A percentile compares a stretch with the other conserved stretches of the same genome.
Conservation (phyloP, 1,140 invertebrate species). For the Drosophila ogumai region DNA sequence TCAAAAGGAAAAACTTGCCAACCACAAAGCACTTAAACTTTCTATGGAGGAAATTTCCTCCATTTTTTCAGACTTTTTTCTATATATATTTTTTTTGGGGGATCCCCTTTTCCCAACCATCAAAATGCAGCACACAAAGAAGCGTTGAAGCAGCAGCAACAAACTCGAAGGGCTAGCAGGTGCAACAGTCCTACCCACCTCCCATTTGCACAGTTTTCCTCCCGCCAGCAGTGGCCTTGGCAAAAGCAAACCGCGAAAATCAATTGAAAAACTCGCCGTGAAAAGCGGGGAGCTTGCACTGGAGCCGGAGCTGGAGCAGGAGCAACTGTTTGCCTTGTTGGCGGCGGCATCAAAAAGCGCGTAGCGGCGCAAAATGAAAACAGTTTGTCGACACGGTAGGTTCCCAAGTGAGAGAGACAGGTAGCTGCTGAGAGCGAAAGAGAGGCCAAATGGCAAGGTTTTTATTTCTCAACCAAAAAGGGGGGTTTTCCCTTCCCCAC, state of each 20-base stretch:
- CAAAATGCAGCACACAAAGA: constrained; percentile 65
- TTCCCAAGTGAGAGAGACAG: constrained; percentile 20
- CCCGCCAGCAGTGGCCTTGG: constrained; percentile 60
- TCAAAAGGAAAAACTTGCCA: constrained; percentile 50
- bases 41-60: constrained; percentile 59
- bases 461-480: constrained; percentile 40
- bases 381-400: constrained; percentile 68
- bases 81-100: constrained; percentile 19
- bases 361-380: constrained; percentile 81
- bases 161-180: constrained; percentile 57
- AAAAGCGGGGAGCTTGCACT: constrained; percentile 30
- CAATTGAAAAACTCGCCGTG: constrained; percentile 72
- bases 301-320: constrained; percentile 6
- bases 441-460: constrained; percentile 64
- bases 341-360: constrained; percentile 80
- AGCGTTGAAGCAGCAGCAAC: constrained; percentile 76
- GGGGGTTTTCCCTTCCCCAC: neutral
- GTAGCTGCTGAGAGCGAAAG: neutral
- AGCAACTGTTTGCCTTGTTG: constrained; percentile 73
- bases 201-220: neutral
- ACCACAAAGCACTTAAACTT: constrained; percentile 80
- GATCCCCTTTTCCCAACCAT: neutral
- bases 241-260: constrained; percentile 75
- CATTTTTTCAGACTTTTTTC: neutral
- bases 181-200: constrained; percentile 49